phyloP scores from a whole-genome alignment of 1,140 invertebrate species.

The Elymnias hypermnestra region DNA sequence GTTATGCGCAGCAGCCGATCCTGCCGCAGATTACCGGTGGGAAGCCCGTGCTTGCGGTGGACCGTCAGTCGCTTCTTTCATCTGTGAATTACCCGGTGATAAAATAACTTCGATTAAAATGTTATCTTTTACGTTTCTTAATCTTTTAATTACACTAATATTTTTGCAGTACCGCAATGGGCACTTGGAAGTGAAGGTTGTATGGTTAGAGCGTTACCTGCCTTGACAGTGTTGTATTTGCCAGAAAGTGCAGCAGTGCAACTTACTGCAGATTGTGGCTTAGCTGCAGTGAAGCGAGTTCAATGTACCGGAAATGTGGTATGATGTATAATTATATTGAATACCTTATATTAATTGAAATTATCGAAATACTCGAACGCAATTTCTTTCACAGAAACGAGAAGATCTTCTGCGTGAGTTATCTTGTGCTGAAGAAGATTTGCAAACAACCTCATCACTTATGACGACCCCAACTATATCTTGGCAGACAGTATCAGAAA shows the following conservation, averaged over 20 bases:
- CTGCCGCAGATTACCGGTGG: slow-evolving; percentile 83
- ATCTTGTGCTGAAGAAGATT: slow-evolving; percentile 61
- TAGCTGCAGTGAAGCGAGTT: slow-evolving; percentile 87
- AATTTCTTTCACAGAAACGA: slow-evolving; percentile 50
- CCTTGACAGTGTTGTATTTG: slow-evolving; percentile 82
- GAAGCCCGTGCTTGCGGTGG: slow-evolving; percentile 82
- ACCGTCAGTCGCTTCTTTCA: slow-evolving; percentile 83
- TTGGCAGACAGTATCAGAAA: slow-evolving; percentile 37
- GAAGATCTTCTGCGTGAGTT: slow-evolving; percentile 64
- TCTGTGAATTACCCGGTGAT: slow-evolving; percentile 84
- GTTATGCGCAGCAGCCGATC: slow-evolving; percentile 82
- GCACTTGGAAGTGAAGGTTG: slow-evolving; percentile 79
- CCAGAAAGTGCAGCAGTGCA: slow-evolving; percentile 89
- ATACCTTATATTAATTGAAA: slow-evolving; percentile 2
- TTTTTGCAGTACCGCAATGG: slow-evolving; percentile 80
- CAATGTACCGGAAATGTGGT: slow-evolving; percentile 83
- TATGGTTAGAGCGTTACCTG: slow-evolving; percentile 81
- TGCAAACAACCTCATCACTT: slow-evolving; percentile 14
- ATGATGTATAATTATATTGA: slow-evolving; percentile 29
- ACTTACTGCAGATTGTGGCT: slow-evolving; percentile 90
- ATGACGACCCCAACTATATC: slow-evolving; percentile 25
- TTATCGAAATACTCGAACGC: not conserved
- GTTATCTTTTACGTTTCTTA: not conserved
- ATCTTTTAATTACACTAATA: not conserved
- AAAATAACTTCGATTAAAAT: not conserved